Evolutionary conservation across 2,888 invertebrate species (phyloP).

Genomic region (Ptychoptera contaminata): DNA sequence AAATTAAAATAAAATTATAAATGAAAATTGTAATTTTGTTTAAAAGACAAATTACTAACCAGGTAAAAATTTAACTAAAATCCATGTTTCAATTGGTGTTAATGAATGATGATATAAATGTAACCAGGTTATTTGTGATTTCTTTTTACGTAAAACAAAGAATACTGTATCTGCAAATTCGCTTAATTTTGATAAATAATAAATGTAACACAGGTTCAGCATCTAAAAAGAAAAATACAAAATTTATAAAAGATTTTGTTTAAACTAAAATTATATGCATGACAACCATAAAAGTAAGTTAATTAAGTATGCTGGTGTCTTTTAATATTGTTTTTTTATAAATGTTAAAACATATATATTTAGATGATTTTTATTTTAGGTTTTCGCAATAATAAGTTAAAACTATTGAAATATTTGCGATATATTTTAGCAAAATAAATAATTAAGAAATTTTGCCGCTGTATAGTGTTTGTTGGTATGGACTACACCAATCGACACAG

Average conservation of each 20-base stretch:
- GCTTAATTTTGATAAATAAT: conserved; percentile 77
- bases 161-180: conserved; percentile 86
- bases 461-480: too few relatives aligned
- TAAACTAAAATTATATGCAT: neutral
- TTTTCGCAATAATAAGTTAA: neutral
- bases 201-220: conserved; percentile 53
- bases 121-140: conserved; percentile 74
- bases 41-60: conserved; percentile 30
- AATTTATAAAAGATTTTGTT: neutral
- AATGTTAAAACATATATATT: too few relatives aligned
- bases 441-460: too few relatives aligned
- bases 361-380: too few relatives aligned
- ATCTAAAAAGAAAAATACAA: conserved; percentile 21
- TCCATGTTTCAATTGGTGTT: conserved; percentile 89
- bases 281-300: neutral
- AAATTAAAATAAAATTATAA: conserved; percentile 1
- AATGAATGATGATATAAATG: conserved; percentile 90
- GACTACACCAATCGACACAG: too few relatives aligned
- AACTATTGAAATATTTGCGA: neutral
- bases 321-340: too few relatives aligned
- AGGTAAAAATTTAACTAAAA: conserved; percentile 70
- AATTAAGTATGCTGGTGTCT: too few relatives aligned
- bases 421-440: too few relatives aligned
- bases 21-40: neutral
- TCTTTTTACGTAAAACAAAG: conserved; percentile 85